Evolutionary conservation across 2,888 invertebrate genomes (phyloP), one percentile per base, ranked within the genome.

Genomic region (Nemapogon koenigi): DNA sequence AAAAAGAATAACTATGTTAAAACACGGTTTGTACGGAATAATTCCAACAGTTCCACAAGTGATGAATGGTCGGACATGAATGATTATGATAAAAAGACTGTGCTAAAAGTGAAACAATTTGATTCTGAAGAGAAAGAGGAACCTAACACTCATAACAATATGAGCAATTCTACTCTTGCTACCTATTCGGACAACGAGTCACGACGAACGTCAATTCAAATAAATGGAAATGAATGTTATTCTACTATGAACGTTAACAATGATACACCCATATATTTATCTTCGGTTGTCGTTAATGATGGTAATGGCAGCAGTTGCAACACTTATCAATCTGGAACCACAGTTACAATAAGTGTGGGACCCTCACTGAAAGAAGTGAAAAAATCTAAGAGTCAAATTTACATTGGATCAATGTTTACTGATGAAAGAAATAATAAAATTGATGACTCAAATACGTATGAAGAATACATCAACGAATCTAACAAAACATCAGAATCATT

Each of bases 141-240:
- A 36, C 42, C 49, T 18, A 63, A 59, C 49, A 44, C 46, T 40
- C 46, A 46, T 41, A 53, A 50, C 49, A 50, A 57, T 16, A 43
- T 53, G n/a, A 48, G 56, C 41, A 58, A 62, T 38, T 52, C 56
- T 27, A n/a, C 19, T 19, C 18, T 19, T 19, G 18, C 18, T 7
- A 2, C 13, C 2, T 10, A 25, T 26, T 47, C 52, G 15, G 71
- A 71, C 53, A 66, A 61, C 43, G 78, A 79, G 43, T 65, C 72
- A 8, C 73, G 81, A 49, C 83, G 83, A 70, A 87, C 89, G 13
- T 89, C 89, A 10, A 89, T 89, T 50, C 76, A 88, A 78, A 89
- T 89, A 53, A 88, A 78, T 57, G 88, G 84, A 37, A 87, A 84
- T 58, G 88, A 85, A 69, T 90, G 82, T 66, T 90, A 88, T 54